These are phyloP conservation scores for Schizopygopsis pylzovi DNA, from an alignment of 2,797 vertebrate genomes.

Conservation along the genomic window DNA sequence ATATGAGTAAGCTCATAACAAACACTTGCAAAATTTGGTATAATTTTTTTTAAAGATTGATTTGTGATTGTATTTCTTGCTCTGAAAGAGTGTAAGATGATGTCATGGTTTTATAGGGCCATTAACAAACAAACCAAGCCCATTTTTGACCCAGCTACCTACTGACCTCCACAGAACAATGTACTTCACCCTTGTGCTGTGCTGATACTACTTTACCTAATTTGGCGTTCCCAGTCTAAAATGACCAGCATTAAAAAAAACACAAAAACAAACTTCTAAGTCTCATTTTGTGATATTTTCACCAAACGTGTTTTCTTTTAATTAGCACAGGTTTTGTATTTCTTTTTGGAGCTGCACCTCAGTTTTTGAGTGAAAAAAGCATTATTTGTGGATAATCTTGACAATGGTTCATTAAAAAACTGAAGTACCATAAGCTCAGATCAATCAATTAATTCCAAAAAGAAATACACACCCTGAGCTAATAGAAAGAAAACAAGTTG, in stretches of 20 bases:
- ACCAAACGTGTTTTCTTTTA: neutral
- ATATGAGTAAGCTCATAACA: constrained; percentile 1
- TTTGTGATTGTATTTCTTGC: neutral
- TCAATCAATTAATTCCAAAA: neutral
- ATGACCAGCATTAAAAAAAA: neutral
- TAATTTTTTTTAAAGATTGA: neutral
- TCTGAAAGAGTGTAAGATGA: constrained; percentile 15
- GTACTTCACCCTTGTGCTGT: constrained; percentile 13
- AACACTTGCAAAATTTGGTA: neutral
- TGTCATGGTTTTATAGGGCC: constrained; percentile 38
- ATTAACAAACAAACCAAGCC: constrained; percentile 35
- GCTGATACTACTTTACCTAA: neutral
- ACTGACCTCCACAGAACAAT: constrained; percentile 29
- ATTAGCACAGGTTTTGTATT: neutral
- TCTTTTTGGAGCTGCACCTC: neutral
- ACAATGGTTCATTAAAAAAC: no score
- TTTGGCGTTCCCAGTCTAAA: neutral
- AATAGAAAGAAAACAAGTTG: no score
- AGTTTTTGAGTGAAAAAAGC: neutral
- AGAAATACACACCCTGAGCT: no score
- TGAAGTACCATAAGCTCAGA: no score
- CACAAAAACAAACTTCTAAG: neutral
- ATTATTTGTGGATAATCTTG: no score
- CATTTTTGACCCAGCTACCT: constrained; percentile 12
- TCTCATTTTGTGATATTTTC: neutral